Evolutionary conservation across 2,888 invertebrate genomes (phyloP).

Genomic region (Cataglyphis cursor): DNA sequence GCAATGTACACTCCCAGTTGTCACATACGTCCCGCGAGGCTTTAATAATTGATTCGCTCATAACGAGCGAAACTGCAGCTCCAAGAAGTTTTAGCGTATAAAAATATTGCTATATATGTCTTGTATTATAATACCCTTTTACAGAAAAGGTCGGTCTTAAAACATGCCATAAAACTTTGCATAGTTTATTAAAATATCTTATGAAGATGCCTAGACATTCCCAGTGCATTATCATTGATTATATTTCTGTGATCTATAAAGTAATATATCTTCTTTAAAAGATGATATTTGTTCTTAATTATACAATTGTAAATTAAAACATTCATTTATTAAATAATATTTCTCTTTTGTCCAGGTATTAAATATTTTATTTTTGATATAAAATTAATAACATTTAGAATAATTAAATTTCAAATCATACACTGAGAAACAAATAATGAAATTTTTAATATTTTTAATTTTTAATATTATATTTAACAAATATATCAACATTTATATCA

Average conservation of each 20-base stretch:
- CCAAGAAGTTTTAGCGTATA: neutral
- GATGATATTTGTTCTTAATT: neutral
- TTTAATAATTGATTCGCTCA: conserved; percentile 51
- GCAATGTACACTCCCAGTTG: conserved; percentile 33
- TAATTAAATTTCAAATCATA: neutral
- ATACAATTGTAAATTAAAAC: neutral
- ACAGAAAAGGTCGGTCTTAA: conserved; percentile 1
- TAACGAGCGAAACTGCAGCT: conserved; percentile 40
- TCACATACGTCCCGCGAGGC: conserved; percentile 36
- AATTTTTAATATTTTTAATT: neutral
- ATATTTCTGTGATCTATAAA: neutral
- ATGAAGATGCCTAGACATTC: neutral
- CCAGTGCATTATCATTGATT: neutral
- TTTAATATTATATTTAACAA: neutral
- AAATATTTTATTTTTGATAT: neutral
- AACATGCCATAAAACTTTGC: neutral
- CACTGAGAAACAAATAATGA: neutral
- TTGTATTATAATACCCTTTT: neutral
- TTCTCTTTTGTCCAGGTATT: neutral
- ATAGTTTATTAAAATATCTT: neutral
- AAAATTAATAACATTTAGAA: neutral
- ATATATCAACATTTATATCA: neutral
- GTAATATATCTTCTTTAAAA: neutral
- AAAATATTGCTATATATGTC: conserved; percentile 5
- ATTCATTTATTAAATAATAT: neutral